Base-by-base conservation (phyloP, 2,113 vertebrate species). In the Stigmatopora argus region DNA sequence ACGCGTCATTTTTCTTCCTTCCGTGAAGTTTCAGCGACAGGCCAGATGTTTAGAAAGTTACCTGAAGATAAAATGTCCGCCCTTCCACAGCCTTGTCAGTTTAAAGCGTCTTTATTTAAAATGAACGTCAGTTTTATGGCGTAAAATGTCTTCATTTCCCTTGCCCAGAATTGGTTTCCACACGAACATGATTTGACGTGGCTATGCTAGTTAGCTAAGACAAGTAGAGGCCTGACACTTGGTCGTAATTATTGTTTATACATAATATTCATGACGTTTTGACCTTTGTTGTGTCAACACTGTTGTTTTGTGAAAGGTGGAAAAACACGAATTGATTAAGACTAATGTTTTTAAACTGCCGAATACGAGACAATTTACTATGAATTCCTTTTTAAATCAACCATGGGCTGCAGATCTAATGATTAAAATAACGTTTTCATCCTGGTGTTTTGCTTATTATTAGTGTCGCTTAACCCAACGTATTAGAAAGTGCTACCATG, bases 1-100 rank as follows among this genome's bases (percentile, higher is more conserved):
- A 46, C 64, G 64, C 80, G 78, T 90, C 81, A 77, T 69, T 80
- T 78, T 83, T 61, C 59, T 44, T 61, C 38, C 77, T 86, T 89
- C 86, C 85, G 83, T 88, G 83, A 83, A 86, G 86, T 91, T 89
- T 85, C 81, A 72, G 72, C 83, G 83, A 88, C 83, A 89, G 74
- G 44, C 77, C 83, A 88, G 80, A 83, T 75, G 81, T 89, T 79
- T 71, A 65, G 60, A 57, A 73, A 82, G 55, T 84, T 78, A 49
- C 38, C 66, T 41, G 49, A 66, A 70, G 67, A 46, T 4, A 14
- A 3, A 4, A 46, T 26, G 51, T 57, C 15, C 2, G 0, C 13
- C 6, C 19, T 31, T 31, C 4, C 10, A 7, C 23, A 15, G 17
- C n/a, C 5, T 19, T 31, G 34, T 13, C 44, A 15, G 38, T 17